These are phyloP conservation scores for Phyllostomus discolor DNA, from an alignment of 2,113 vertebrate species.

Conservation along the genomic window DNA sequence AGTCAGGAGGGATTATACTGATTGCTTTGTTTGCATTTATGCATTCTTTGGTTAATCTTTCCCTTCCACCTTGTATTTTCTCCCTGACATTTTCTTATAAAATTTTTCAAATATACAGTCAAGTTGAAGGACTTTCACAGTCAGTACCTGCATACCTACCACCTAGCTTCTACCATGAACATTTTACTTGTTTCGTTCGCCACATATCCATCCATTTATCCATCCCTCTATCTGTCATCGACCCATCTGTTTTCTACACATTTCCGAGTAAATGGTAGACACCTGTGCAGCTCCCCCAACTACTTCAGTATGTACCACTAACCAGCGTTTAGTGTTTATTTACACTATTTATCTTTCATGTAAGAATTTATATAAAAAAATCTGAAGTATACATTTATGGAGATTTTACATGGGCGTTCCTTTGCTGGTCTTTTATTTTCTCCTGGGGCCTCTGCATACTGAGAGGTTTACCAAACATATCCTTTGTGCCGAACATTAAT, in stretches of 20 bases:
- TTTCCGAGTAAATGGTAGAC: not conserved
- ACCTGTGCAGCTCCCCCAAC: not conserved
- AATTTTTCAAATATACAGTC: not conserved
- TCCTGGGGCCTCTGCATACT: not conserved
- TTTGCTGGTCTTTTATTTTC: not conserved
- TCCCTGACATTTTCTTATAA: not conserved
- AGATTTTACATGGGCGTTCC: not conserved
- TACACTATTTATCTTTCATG: not conserved
- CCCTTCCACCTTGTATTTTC: not conserved
- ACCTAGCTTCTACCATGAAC: not conserved
- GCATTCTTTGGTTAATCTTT: not conserved
- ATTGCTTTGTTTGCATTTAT: not conserved
- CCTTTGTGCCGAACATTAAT: not conserved
- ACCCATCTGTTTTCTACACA: not conserved
- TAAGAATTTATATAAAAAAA: not conserved
- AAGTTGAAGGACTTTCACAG: not conserved
- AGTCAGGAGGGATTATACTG: not conserved
- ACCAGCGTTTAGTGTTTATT: not conserved
- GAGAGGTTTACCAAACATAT: not conserved
- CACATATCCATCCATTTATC: not conserved
- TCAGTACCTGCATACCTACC: not conserved
- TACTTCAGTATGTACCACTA: not conserved
- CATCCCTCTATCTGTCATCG: not conserved
- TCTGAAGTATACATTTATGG: not conserved
- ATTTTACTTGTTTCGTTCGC: constrained; percentile 6